Conservation (phyloP, 1,140 invertebrate species). For the Thaumetopoea pityocampa region DNA sequence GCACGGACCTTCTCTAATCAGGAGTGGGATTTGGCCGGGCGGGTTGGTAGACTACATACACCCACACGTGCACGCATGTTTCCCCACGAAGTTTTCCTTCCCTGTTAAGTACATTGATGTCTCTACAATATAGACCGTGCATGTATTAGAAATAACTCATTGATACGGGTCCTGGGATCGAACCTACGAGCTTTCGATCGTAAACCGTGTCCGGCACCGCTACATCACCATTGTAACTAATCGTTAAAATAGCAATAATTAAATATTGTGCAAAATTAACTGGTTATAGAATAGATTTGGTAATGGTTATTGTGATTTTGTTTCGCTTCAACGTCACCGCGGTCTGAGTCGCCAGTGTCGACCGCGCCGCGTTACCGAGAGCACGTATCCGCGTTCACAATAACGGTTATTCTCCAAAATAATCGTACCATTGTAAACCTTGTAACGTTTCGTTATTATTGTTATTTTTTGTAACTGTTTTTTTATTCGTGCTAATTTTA, state of each 20-base stretch:
- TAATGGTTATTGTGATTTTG: constrained; percentile 12
- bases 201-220: too few relatives aligned
- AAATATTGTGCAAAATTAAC: constrained; percentile 20
- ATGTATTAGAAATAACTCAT: too few relatives aligned
- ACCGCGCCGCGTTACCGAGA: constrained; percentile 17
- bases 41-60: too few relatives aligned
- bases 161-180: too few relatives aligned
- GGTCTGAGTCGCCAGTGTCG: constrained; percentile 20
- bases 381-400: constrained; percentile 27
- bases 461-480: constrained; percentile 7
- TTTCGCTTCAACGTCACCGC: background rate
- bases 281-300: constrained; percentile 26
- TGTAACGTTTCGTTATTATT: constrained; percentile 23
- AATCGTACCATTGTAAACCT: constrained; percentile 32
- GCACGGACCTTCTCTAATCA: too few relatives aligned
- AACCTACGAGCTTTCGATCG: too few relatives aligned
- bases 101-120: too few relatives aligned
- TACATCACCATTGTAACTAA: too few relatives aligned
- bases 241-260: constrained; percentile 12
- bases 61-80: too few relatives aligned
- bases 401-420: constrained; percentile 31
- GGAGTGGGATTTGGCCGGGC: too few relatives aligned
- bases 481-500: constrained; percentile 6
- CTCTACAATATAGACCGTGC: too few relatives aligned
- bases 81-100: too few relatives aligned